Evolutionary conservation across 2,888 invertebrate species (phyloP).

Genomic region (Catocala fraxini): DNA sequence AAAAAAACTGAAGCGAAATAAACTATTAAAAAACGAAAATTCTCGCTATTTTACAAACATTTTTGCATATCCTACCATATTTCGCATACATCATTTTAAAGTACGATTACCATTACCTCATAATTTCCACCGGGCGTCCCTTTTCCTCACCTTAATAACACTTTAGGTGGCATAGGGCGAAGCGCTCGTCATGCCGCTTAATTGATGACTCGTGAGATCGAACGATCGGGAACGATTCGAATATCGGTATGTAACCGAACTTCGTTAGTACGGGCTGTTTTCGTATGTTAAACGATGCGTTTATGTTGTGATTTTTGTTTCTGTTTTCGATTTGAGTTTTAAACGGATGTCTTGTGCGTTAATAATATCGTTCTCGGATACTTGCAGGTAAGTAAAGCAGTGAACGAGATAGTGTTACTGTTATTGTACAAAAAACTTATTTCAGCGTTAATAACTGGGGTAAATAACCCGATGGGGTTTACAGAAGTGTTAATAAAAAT

Average conservation of each 20-base stretch:
- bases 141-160: conserved; percentile 41
- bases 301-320: conserved; percentile 17
- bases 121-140: conserved; percentile 12
- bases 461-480: too few species aligned
- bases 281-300: conserved; percentile 17
- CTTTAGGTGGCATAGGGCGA: conserved; percentile 34
- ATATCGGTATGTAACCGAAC: conserved; percentile 38
- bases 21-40: too few species aligned
- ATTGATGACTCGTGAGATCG: conserved; percentile 65
- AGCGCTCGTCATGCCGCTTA: conserved; percentile 60
- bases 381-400: too few species aligned
- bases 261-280: conserved; percentile 39
- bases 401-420: too few species aligned
- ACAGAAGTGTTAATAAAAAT: too few species aligned
- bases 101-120: conserved; percentile 5
- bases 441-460: too few species aligned
- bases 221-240: conserved; percentile 41
- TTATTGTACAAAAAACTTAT: too few species aligned
- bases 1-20: too few species aligned
- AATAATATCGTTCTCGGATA: not conserved
- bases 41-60: too few species aligned
- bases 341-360: not conserved
- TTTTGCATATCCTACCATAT: not conserved
- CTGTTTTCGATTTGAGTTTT: not conserved
- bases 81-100: conserved; percentile 1